These are phyloP conservation scores for Monomorium pharaonis DNA, from an alignment of 1,140 invertebrate species.

Conservation along the genomic window DNA sequence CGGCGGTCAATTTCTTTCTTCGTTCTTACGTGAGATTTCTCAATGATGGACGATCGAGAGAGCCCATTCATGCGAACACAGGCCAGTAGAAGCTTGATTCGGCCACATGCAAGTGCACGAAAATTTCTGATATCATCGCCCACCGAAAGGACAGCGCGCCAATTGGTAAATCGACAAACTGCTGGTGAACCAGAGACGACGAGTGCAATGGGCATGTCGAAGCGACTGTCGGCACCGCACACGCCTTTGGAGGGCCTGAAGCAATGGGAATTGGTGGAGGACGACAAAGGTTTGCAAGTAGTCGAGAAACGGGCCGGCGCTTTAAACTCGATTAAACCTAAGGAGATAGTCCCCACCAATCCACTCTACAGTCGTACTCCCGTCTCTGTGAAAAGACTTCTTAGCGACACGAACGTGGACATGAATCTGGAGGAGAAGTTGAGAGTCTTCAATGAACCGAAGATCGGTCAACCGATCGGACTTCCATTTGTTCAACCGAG, in stretches of 20 bases:
- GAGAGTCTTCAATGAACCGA: constrained; percentile 73
- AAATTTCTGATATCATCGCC: constrained; percentile 21
- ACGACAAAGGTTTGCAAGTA: constrained; percentile 70
- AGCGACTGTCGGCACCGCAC: constrained; percentile 42
- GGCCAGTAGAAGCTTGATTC: constrained; percentile 55
- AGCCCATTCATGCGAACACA: constrained; percentile 59
- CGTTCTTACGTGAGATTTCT: neutral
- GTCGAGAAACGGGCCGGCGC: constrained; percentile 67
- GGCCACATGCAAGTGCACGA: constrained; percentile 4
- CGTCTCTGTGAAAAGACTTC: constrained; percentile 2
- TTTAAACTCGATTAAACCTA: neutral
- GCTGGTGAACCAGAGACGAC: constrained; percentile 45
- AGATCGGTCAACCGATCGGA: constrained; percentile 69
- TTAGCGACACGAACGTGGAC: constrained; percentile 26
- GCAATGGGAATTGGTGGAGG: constrained; percentile 79
- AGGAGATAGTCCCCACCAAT: neutral
- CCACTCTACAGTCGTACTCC: neutral
- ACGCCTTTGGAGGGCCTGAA: constrained; percentile 72
- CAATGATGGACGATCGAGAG: constrained; percentile 67
- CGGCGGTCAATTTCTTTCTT: neutral
- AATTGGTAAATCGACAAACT: constrained; percentile 3
- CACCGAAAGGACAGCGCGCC: constrained; percentile 25
- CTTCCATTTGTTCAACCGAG: neutral
- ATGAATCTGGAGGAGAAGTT: constrained; percentile 66
- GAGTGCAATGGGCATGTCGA: constrained; percentile 4